These are phyloP conservation scores for Parauchenoglanis ngamensis DNA, from an alignment of 2,797 vertebrate species.

Conservation along the genomic window DNA sequence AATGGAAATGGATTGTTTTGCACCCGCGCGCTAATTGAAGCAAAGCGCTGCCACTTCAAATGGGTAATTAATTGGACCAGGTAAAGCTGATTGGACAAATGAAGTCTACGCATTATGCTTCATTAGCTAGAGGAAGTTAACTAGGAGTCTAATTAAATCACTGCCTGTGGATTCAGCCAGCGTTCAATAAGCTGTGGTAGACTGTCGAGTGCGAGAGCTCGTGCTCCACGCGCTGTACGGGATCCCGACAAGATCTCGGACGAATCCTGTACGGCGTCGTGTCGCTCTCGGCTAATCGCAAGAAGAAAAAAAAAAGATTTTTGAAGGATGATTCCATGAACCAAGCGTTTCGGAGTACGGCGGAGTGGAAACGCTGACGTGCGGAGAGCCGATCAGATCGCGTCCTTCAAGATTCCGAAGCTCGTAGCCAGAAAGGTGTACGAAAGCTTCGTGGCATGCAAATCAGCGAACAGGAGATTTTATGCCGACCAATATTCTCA, in stretches of 20 bases:
- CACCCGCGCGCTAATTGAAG: slow-evolving; percentile 72
- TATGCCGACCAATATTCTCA: not conserved
- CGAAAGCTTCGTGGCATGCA: not conserved
- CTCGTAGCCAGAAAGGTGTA: not conserved
- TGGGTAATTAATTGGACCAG: slow-evolving; percentile 74
- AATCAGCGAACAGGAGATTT: not conserved
- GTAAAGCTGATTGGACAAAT: slow-evolving; percentile 77
- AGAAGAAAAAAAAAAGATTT: not conserved
- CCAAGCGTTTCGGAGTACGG: not conserved
- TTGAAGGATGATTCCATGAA: not conserved
- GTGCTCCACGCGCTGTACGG: not conserved
- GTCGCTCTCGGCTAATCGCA: too few relatives aligned
- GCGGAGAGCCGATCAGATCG: not conserved
- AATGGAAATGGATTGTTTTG: slow-evolving; percentile 75
- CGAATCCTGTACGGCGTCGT: not conserved
- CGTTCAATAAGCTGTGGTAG: slow-evolving; percentile 51
- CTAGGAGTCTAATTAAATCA: slow-evolving; percentile 67
- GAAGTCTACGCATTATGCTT: slow-evolving; percentile 73
- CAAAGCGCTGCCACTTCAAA: slow-evolving; percentile 69
- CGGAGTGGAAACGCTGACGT: not conserved
- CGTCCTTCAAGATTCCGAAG: not conserved
- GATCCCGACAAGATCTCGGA: not conserved
- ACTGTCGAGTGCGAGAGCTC: slow-evolving; percentile 41
- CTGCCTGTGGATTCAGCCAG: slow-evolving; percentile 60
- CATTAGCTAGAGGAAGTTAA: slow-evolving; percentile 72